Evolutionary conservation across 2,113 vertebrate species (phyloP).

Genomic region (Riparia riparia): DNA sequence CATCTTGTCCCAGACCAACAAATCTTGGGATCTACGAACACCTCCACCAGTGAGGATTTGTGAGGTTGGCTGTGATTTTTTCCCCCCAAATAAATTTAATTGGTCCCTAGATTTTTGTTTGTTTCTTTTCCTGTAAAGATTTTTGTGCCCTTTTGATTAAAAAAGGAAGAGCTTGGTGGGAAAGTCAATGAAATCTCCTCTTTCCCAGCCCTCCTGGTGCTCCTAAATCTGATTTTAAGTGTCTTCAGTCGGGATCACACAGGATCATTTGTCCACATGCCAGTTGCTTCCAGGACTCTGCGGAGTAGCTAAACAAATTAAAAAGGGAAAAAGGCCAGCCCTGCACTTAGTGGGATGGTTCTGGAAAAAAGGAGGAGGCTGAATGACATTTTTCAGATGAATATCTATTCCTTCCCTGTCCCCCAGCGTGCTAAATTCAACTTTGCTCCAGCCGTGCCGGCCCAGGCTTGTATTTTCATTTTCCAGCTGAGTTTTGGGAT

Average conservation of each 20-base stretch:
- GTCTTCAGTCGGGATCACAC: background rate
- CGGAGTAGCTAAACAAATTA: background rate
- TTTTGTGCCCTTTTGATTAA: background rate
- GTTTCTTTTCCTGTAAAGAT: background rate
- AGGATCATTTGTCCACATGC: background rate
- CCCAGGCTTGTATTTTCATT: background rate
- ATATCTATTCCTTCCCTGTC: background rate
- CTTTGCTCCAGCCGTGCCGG: background rate
- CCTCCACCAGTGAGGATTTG: background rate
- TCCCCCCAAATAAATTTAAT: accelerated
- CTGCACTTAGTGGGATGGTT: slow-evolving; percentile 64
- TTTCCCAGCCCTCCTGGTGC: background rate
- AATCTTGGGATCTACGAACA: background rate
- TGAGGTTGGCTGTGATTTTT: background rate
- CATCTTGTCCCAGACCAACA: background rate
- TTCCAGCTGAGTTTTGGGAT: slow-evolving; percentile 22
- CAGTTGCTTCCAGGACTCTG: background rate
- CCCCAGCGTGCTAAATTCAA: background rate
- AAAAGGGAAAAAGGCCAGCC: background rate
- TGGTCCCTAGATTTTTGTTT: too few species aligned
- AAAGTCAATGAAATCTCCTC: background rate
- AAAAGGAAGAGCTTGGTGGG: background rate
- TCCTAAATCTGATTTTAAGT: background rate
- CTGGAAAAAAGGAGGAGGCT: background rate
- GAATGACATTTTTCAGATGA: slow-evolving; percentile 20